Evolutionary conservation across 2,113 vertebrate genomes (phyloP).

Genomic region (Amblyopsis rosae): DNA sequence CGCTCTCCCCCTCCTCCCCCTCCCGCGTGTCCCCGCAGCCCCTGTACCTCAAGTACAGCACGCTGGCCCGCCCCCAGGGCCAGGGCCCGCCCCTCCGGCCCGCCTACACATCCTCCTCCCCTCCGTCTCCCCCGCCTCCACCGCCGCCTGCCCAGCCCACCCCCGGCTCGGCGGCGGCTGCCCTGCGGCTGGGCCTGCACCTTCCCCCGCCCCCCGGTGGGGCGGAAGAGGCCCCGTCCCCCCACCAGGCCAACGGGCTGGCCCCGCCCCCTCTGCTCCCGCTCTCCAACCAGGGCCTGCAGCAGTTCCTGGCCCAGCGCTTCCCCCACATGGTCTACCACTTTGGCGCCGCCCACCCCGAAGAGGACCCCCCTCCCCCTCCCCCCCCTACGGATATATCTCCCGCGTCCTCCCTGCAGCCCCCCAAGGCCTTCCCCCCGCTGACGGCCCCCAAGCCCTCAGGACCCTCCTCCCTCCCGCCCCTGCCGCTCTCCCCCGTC

Average conservation of each 20-base stretch:
- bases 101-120: constrained; percentile 65
- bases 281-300: constrained; percentile 55
- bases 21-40: constrained; percentile 43
- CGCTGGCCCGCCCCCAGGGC: constrained; percentile 79
- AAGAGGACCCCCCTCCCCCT: constrained; percentile 42
- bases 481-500: constrained; percentile 61
- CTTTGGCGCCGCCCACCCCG: constrained; percentile 22
- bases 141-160: constrained; percentile 67
- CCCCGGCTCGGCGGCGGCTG: constrained; percentile 83
- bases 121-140: constrained; percentile 74
- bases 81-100: constrained; percentile 65
- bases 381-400: constrained; percentile 59
- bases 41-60: constrained; percentile 88
- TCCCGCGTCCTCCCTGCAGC: constrained; percentile 54
- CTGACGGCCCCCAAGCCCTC: constrained; percentile 75
- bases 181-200: constrained; percentile 77
- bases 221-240: constrained; percentile 57
- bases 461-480: constrained; percentile 61
- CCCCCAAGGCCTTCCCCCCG: constrained; percentile 54
- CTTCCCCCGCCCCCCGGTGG: constrained; percentile 75
- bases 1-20: constrained; percentile 22
- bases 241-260: constrained; percentile 58
- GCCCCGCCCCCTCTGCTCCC: constrained; percentile 21
- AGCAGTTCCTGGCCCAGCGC: constrained; percentile 80
- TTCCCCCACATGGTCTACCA: constrained; percentile 84